phyloP scores from a whole-genome alignment of 2,888 invertebrate species.

The Terebella lapidaria region DNA sequence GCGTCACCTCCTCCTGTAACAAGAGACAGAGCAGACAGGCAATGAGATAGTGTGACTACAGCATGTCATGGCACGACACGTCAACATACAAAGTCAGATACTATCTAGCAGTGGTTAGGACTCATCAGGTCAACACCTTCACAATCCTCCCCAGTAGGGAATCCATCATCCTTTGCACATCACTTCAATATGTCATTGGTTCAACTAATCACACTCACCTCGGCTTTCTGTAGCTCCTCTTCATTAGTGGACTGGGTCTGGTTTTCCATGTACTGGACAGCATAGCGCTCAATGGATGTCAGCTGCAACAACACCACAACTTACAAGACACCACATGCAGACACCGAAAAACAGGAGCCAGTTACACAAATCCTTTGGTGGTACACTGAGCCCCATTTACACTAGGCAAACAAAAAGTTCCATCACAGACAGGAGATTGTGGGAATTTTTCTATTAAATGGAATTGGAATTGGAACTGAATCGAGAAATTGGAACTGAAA shows the following conservation, averaged over 20 bases:
- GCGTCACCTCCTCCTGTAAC: conserved; percentile 63
- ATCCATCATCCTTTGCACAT: too few relatives aligned
- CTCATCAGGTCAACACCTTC: neutral
- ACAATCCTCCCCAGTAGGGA: neutral
- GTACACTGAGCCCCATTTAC: too few relatives aligned
- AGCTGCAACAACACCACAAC: conserved; percentile 60
- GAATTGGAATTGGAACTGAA: too few relatives aligned
- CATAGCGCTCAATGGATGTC: conserved; percentile 89
- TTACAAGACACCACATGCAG: neutral
- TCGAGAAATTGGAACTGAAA: too few relatives aligned
- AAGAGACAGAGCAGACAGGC: neutral
- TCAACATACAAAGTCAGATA: conserved; percentile 23
- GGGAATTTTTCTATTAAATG: too few relatives aligned
- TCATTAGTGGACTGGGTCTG: conserved; percentile 73
- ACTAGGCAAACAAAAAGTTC: too few relatives aligned
- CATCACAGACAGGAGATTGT: too few relatives aligned
- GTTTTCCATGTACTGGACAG: conserved; percentile 86
- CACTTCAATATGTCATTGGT: too few relatives aligned
- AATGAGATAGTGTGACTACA: too few relatives aligned
- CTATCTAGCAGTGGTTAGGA: conserved; percentile 14
- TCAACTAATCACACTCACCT: conserved; percentile 58
- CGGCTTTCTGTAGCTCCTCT: conserved; percentile 81
- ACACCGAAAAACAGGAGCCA: too few relatives aligned
- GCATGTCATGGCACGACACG: too few relatives aligned
- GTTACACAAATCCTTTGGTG: too few relatives aligned